Conservation (phyloP, 2,113 vertebrate genomes). For the Saguinus midas region DNA sequence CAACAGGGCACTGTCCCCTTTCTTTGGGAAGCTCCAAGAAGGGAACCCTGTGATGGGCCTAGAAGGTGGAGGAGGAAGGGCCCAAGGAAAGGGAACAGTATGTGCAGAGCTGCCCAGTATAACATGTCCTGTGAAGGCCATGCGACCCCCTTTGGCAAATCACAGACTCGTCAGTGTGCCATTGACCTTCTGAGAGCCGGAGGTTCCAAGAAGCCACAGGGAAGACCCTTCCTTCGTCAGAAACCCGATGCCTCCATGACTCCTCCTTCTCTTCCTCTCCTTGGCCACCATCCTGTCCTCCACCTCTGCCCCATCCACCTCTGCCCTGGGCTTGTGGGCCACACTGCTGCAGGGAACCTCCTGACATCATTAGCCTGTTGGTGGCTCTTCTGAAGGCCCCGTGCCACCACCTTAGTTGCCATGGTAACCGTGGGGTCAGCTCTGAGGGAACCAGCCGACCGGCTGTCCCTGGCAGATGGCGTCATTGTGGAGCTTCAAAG, state of each 20-base stretch:
- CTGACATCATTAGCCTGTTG: not conserved
- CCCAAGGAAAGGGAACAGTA: not conserved
- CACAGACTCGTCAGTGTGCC: not conserved
- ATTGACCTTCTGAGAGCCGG: not conserved
- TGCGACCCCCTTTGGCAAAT: not conserved
- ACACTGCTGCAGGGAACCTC: not conserved
- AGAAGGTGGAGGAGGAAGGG: no score
- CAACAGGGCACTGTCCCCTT: not conserved
- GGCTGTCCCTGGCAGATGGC: conserved; percentile 75
- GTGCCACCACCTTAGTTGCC: conserved; percentile 77
- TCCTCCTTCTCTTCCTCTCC: not conserved
- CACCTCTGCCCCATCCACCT: not conserved
- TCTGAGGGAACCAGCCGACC: conserved; percentile 51
- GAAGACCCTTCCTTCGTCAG: not conserved
- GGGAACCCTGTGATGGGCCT: not conserved
- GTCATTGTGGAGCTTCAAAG: conserved; percentile 63
- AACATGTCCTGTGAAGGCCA: fast-evolving
- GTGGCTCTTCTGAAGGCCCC: not conserved
- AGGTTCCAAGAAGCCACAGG: not conserved
- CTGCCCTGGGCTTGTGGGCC: no score
- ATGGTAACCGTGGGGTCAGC: conserved; percentile 63
- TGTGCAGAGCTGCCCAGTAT: fast-evolving
- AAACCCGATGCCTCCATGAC: not conserved
- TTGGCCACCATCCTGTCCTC: not conserved
- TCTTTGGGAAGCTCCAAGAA: not conserved